phyloP scores from a whole-genome alignment of 2,113 vertebrate genomes.

The Oryzias curvinotus region DNA sequence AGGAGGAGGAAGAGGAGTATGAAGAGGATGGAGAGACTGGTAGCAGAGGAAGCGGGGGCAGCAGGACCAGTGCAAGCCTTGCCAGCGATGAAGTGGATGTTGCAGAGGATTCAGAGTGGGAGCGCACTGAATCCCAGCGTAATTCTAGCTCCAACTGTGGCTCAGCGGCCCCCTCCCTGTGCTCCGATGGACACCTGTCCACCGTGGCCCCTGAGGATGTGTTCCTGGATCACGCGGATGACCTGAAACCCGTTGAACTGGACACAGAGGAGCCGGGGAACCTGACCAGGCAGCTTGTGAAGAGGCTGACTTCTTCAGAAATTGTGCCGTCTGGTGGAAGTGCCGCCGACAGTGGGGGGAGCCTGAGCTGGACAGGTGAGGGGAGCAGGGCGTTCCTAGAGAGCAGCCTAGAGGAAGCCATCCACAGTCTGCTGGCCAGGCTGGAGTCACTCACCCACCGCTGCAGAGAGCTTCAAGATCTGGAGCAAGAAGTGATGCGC shows the following conservation, averaged over 20 bases:
- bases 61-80: slow-evolving; percentile 60
- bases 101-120: slow-evolving; percentile 74
- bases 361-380: slow-evolving; percentile 82
- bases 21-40: slow-evolving; percentile 56
- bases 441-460: slow-evolving; percentile 89
- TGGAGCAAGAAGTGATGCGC: slow-evolving; percentile 91
- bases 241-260: slow-evolving; percentile 94
- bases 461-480: slow-evolving; percentile 90
- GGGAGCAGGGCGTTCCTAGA: slow-evolving; percentile 85
- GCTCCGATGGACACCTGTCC: slow-evolving; percentile 62
- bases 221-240: slow-evolving; percentile 78
- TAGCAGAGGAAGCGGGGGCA: slow-evolving; percentile 59
- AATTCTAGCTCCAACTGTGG: slow-evolving; percentile 56
- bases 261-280: slow-evolving; percentile 88
- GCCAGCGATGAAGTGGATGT: slow-evolving; percentile 68
- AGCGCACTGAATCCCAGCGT: slow-evolving; percentile 64
- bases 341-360: slow-evolving; percentile 48
- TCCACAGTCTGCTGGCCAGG: slow-evolving; percentile 86
- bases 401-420: slow-evolving; percentile 91
- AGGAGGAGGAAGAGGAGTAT: slow-evolving; percentile 61
- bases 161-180: slow-evolving; percentile 58
- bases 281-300: slow-evolving; percentile 92
- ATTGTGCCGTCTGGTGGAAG: slow-evolving; percentile 45
- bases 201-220: slow-evolving; percentile 63
- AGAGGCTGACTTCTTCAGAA: slow-evolving; percentile 89